phyloP scores from a whole-genome alignment of 2,797 vertebrate genomes.

The Meda fulgida region DNA sequence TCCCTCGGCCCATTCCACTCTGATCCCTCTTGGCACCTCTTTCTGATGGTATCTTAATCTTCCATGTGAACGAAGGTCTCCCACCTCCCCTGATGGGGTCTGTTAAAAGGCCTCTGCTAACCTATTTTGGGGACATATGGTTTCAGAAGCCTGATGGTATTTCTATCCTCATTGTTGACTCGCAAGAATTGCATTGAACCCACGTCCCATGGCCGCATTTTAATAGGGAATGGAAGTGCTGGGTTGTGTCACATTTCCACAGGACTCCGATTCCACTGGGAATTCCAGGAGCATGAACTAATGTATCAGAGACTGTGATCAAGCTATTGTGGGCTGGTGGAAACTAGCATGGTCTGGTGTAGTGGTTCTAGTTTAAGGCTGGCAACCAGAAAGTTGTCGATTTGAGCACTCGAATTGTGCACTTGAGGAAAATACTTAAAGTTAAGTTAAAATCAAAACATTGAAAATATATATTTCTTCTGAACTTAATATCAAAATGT shows the following conservation, averaged over 20 bases:
- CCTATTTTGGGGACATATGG: slow-evolving; percentile 63
- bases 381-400: background rate
- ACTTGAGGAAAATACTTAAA: background rate
- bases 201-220: slow-evolving; percentile 50
- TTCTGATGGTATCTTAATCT: slow-evolving; percentile 66
- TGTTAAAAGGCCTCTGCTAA: slow-evolving; percentile 54
- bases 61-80: slow-evolving; percentile 56
- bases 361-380: background rate
- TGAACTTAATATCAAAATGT: background rate
- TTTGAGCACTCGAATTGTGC: background rate
- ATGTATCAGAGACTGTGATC: slow-evolving; percentile 68
- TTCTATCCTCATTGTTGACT: slow-evolving; percentile 57
- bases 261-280: slow-evolving; percentile 71
- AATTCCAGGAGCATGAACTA: slow-evolving; percentile 77
- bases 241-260: slow-evolving; percentile 67
- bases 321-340: slow-evolving; percentile 69
- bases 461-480: background rate
- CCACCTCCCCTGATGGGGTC: slow-evolving; percentile 53
- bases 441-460: background rate
- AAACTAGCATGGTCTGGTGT: slow-evolving; percentile 48
- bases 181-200: slow-evolving; percentile 55
- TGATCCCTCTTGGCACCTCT: slow-evolving; percentile 68
- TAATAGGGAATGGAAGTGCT: slow-evolving; percentile 66
- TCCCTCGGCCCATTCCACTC: slow-evolving; percentile 59
- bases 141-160: slow-evolving; percentile 56